Base-by-base conservation (phyloP, 2,113 vertebrate species). In the Archilochus colubris region DNA sequence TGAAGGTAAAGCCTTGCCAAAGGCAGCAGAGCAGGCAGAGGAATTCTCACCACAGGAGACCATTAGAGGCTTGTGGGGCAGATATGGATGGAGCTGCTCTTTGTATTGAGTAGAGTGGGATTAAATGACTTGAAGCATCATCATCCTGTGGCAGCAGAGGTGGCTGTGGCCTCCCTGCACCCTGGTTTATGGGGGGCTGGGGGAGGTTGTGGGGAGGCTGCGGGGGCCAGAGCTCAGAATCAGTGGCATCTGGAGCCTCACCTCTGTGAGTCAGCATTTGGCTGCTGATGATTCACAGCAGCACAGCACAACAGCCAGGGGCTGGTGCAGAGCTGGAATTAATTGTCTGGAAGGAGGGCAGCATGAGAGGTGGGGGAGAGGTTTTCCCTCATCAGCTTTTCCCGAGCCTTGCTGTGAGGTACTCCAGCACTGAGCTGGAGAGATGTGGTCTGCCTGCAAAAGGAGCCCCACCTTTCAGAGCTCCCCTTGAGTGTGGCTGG, bases 261-360 rank as follows among this genome's bases (percentile, higher is more conserved):
- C 44, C 88, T 73, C 82, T 20, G 82, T 93, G 93, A 96, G 89
- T 92, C 95, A 97, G 78, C 78, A 3, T 53, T 82, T 31, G 6
- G 5, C 67, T 61, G 84, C 31, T 1, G 44, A 3, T 92, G 94
- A 92, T 73, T 94, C 94, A 87, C 70, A 16, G 91, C 20, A 0
- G 46, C 4, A 6, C 84, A 59, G 59, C 10, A 4, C 44, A 89
- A 17, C 70, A 43, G 83, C 80, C 81, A 27, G 1, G 27, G 79
- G 82, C 87, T 83, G 90, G 10, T 30, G 82, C 92, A 10, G 93
- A 21, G 44, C 48, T n/a, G 91, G 3, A 57, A 75, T 61, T 31
- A 12, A 61, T 57, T 53, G 58, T 82, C 74, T 91, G 91, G 12
- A 72, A 75, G 78, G 70, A 82, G 85, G 28, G 90, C 91, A 43